phyloP scores from a whole-genome alignment of 2,888 invertebrate species.

The Bembecia ichneumoniformis region DNA sequence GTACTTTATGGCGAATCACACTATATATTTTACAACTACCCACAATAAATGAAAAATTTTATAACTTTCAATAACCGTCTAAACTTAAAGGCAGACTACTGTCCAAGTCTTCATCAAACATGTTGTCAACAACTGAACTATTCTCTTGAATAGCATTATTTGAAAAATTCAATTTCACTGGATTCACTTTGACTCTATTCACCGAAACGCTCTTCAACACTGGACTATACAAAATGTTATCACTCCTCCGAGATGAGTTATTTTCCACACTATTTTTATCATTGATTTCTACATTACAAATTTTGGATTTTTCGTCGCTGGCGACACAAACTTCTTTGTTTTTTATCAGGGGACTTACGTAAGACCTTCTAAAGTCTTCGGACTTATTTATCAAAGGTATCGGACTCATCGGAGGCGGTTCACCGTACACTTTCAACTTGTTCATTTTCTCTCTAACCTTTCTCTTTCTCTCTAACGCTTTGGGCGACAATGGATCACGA shows the following conservation, averaged over 20 bases:
- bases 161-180: slow-evolving; percentile 39
- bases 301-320: slow-evolving; percentile 8
- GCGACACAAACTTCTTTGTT: slow-evolving; percentile 19
- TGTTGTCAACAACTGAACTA: slow-evolving; percentile 25
- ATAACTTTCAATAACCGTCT: slow-evolving; percentile 23
- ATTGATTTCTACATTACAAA: not conserved
- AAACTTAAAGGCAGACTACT: slow-evolving; percentile 57
- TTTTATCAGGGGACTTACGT: slow-evolving; percentile 41
- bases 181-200: slow-evolving; percentile 32
- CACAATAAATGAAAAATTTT: too few species aligned
- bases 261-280: slow-evolving; percentile 13
- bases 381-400: slow-evolving; percentile 52
- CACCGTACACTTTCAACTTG: slow-evolving; percentile 65
- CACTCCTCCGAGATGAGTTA: slow-evolving; percentile 8
- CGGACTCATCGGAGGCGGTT: slow-evolving; percentile 69
- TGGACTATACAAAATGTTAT: slow-evolving; percentile 28
- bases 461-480: slow-evolving; percentile 34
- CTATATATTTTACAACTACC: too few species aligned
- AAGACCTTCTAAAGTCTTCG: slow-evolving; percentile 41
- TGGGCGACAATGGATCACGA: slow-evolving; percentile 39
- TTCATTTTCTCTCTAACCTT: slow-evolving; percentile 55
- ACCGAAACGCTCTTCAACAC: slow-evolving; percentile 32
- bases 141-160: slow-evolving; percentile 12
- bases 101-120: slow-evolving; percentile 56
- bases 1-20: too few species aligned